Evolutionary conservation across 2,113 vertebrate species (phyloP).

Genomic region (Istiophorus platypterus): DNA sequence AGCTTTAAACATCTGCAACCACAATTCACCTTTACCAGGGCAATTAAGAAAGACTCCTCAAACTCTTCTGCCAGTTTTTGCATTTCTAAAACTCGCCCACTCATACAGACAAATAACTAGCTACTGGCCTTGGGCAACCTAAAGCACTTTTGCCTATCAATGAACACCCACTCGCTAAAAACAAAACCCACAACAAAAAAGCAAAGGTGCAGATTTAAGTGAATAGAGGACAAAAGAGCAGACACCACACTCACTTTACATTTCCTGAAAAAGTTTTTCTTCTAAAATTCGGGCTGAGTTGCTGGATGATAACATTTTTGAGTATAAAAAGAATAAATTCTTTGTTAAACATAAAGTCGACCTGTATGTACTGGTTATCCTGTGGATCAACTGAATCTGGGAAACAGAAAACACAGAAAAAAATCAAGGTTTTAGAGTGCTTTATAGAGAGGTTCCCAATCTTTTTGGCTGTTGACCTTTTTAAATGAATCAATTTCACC

Average conservation of each 20-base stretch:
- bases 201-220: conserved; percentile 22
- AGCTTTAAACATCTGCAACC: neutral
- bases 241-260: conserved; percentile 22
- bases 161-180: conserved; percentile 35
- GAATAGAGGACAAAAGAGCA: conserved; percentile 49
- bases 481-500: neutral
- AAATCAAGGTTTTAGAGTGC: too few relatives aligned
- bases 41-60: conserved; percentile 30
- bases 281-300: conserved; percentile 7
- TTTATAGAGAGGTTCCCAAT: neutral
- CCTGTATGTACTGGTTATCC: neutral
- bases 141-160: conserved; percentile 30
- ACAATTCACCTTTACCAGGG: too few relatives aligned
- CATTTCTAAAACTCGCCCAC: conserved; percentile 39
- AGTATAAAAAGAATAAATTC: neutral
- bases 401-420: neutral
- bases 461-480: neutral
- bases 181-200: conserved; percentile 19
- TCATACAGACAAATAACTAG: conserved; percentile 35
- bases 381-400: neutral
- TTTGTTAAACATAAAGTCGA: neutral
- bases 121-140: conserved; percentile 33
- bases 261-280: conserved; percentile 30
- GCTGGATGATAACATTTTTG: neutral
- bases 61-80: conserved; percentile 16